These are phyloP conservation scores for Sminthopsis crassicaudata DNA, from an alignment of 2,113 vertebrate genomes.

Conservation along the genomic window DNA sequence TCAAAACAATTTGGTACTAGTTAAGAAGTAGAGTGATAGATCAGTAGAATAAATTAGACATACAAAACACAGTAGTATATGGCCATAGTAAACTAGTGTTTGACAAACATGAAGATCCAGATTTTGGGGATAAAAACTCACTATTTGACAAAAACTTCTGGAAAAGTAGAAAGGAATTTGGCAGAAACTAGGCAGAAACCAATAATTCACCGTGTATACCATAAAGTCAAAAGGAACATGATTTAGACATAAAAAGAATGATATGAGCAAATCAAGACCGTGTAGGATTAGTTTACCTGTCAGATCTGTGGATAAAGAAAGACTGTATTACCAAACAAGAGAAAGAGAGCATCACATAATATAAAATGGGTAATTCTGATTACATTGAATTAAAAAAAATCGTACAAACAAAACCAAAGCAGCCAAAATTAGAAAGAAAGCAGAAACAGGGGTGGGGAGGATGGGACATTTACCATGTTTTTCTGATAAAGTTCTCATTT, in stretches of 20 bases:
- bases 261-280: neutral
- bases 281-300: neutral
- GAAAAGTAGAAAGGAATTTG: neutral
- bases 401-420: neutral
- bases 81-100: neutral
- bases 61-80: neutral
- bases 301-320: neutral
- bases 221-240: neutral
- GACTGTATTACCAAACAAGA: neutral
- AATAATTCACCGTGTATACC: neutral
- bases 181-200: neutral
- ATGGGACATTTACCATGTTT: neutral
- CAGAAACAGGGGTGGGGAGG: neutral
- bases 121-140: neutral
- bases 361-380: neutral
- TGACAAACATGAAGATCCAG: neutral
- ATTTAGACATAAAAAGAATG: neutral
- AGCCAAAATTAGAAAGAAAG: neutral
- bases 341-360: neutral
- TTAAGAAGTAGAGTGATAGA: neutral
- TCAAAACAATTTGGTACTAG: neutral
- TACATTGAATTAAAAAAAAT: neutral
- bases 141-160: neutral
- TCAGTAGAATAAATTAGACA: neutral
- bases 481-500: neutral